Evolutionary conservation across 2,113 vertebrate genomes (phyloP).

Genomic region (Nothocercus julius): DNA sequence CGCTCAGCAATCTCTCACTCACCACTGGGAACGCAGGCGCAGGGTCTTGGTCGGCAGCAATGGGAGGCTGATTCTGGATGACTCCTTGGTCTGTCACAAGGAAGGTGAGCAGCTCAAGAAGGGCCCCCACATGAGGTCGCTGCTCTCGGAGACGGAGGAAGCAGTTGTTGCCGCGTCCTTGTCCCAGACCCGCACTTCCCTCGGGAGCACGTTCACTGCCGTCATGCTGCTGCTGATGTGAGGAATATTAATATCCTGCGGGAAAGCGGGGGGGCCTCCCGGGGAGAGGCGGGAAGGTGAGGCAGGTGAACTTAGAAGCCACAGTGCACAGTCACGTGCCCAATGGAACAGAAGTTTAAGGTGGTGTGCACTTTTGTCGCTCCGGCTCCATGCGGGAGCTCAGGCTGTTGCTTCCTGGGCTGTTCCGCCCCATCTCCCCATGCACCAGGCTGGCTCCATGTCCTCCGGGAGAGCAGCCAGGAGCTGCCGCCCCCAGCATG

Average conservation of each 20-base stretch:
- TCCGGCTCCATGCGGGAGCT: no score
- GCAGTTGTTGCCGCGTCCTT: slow-evolving; percentile 76
- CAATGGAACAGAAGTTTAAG: no score
- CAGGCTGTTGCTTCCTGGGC: no score
- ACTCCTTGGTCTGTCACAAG: slow-evolving; percentile 95
- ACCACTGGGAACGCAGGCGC: slow-evolving; percentile 74
- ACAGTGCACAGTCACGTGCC: no score
- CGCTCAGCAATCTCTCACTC: slow-evolving; percentile 85
- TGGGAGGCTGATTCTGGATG: slow-evolving; percentile 80
- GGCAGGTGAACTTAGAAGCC: no score
- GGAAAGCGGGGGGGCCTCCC: slow-evolving; percentile 66
- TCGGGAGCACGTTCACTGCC: slow-evolving; percentile 86
- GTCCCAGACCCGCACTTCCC: slow-evolving; percentile 80
- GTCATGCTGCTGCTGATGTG: slow-evolving; percentile 82
- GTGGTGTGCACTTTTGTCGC: no score
- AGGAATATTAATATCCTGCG: slow-evolving; percentile 30
- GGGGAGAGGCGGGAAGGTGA: no score
- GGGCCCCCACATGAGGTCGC: slow-evolving; percentile 96
- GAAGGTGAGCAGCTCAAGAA: slow-evolving; percentile 95
- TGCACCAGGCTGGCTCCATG: no score
- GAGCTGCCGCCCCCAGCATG: no score
- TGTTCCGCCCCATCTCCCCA: no score
- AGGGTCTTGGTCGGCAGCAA: slow-evolving; percentile 82
- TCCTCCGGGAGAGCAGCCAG: no score
- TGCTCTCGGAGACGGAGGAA: slow-evolving; percentile 84